Conservation (phyloP, 2,888 invertebrate genomes). For the Orthonevra nobilis region DNA sequence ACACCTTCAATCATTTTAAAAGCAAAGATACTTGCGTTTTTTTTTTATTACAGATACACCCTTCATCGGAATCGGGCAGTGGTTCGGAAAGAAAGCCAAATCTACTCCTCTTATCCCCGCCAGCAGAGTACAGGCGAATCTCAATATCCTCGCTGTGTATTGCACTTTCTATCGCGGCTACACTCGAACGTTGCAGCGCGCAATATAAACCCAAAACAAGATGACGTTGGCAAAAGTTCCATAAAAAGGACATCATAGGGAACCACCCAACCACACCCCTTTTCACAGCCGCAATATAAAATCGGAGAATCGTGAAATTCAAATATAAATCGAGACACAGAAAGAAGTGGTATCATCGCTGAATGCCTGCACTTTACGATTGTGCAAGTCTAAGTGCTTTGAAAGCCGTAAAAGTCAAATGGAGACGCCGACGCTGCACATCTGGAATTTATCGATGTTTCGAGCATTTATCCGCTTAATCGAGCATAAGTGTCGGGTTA, state of each 20-base stretch:
- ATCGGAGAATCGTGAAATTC: constrained; percentile 45
- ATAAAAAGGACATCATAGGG: constrained; percentile 33
- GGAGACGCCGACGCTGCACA: constrained; percentile 58
- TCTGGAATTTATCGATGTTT: constrained; percentile 67
- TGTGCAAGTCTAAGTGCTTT: constrained; percentile 66
- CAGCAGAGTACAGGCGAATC: constrained; percentile 8
- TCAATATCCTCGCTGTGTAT: constrained; percentile 40
- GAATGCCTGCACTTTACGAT: constrained; percentile 62
- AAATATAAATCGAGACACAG: constrained; percentile 39
- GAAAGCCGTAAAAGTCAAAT: constrained; percentile 62
- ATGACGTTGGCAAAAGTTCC: constrained; percentile 54
- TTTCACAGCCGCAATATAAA: constrained; percentile 30
- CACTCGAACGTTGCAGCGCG: constrained; percentile 49
- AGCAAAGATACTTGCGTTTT: constrained; percentile 12
- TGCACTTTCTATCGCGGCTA: constrained; percentile 57
- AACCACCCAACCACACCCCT: not conserved
- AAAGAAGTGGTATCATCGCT: constrained; percentile 27
- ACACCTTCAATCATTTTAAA: constrained; percentile 41
- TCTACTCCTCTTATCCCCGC: not conserved
- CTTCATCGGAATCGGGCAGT: constrained; percentile 32
- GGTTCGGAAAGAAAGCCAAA: constrained; percentile 36
- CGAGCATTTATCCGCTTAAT: constrained; percentile 57
- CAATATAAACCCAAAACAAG: constrained; percentile 63
- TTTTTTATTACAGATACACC: constrained; percentile 3
- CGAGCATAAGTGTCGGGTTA: constrained; percentile 47